Conservation (phyloP, 2,797 vertebrate genomes). For the Pogonophryne albipinna region DNA sequence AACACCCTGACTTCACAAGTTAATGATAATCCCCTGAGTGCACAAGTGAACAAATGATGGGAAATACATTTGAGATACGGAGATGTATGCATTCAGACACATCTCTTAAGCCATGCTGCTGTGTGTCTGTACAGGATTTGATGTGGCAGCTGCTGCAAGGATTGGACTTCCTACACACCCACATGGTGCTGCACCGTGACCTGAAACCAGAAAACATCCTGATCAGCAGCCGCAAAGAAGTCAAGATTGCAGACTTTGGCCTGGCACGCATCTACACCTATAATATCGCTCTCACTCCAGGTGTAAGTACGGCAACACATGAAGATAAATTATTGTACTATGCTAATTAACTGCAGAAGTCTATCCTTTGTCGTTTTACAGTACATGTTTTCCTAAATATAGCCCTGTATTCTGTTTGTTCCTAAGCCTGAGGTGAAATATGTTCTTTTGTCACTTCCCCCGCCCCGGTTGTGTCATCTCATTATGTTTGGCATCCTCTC, state of each 20-base stretch:
- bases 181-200: conserved; percentile 86
- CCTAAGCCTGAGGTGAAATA: not conserved
- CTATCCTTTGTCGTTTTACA: too few relatives aligned
- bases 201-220: conserved; percentile 87
- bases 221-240: conserved; percentile 81
- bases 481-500: not conserved
- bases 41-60: not conserved
- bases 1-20: too few relatives aligned
- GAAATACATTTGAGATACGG: not conserved
- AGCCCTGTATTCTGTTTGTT: not conserved
- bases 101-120: not conserved
- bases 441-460: not conserved
- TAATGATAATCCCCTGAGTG: not conserved
- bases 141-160: conserved; percentile 84
- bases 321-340: too few relatives aligned
- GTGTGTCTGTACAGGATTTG: conserved; percentile 74
- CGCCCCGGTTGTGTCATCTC: not conserved
- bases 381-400: not conserved
- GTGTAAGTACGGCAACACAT: conserved; percentile 69
- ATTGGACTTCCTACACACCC: conserved; percentile 86
- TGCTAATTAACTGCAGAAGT: not conserved
- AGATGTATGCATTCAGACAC: not conserved
- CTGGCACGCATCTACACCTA: conserved; percentile 85
- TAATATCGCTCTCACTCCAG: conserved; percentile 83
- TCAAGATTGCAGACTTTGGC: conserved; percentile 89